Base-by-base conservation (phyloP, 2,113 vertebrate genomes). In the Pleuronectes platessa region DNA sequence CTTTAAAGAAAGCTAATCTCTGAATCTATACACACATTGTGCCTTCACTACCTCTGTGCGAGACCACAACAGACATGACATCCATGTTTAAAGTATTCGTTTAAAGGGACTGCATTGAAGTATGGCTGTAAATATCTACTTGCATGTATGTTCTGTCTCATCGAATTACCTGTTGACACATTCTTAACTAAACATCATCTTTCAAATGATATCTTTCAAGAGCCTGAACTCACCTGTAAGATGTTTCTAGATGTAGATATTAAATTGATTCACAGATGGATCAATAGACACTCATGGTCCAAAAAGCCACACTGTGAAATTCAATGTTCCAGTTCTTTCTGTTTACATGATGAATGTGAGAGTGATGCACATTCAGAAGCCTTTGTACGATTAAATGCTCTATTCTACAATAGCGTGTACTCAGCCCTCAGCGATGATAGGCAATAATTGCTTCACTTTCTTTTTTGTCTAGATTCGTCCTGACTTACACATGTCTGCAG, bases 81-180 rank as follows among this genome's bases (percentile, higher is more conserved):
- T 61, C 37, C 14, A 54, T 49, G 40, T 53, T 54, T 64, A 58
- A 75, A 51, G 70, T n/a, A 27, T 61, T 5, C 31, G 35, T 82
- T 85, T 78, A 80, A 84, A 85, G 73, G 60, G 63, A 49, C 26
- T 69, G 12, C 26, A 42, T 59, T 13, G 27, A 74, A 61, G 21
- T 61, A 80, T 83, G 76, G 64, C 85, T 84, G 21, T 51, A 59
- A 69, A 71, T 84, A 67, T 17, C 2, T 27, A 56, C 81, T 64
- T 11, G 24, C 56, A 26, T 26, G 23, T 58, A 15, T 58, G 13
- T 15, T 47, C 23, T 26, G 23, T 20, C 31, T 40, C 56, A 61
- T 61, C 18, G 15, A 68, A 74, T 69, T 35, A 26, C 68, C n/a
- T 74, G 20, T 62, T 31, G 15, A 54, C 5, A 0, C 47, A 24